phyloP scores from a whole-genome alignment of 2,113 vertebrate species.

The Elgaria multicarinata region DNA sequence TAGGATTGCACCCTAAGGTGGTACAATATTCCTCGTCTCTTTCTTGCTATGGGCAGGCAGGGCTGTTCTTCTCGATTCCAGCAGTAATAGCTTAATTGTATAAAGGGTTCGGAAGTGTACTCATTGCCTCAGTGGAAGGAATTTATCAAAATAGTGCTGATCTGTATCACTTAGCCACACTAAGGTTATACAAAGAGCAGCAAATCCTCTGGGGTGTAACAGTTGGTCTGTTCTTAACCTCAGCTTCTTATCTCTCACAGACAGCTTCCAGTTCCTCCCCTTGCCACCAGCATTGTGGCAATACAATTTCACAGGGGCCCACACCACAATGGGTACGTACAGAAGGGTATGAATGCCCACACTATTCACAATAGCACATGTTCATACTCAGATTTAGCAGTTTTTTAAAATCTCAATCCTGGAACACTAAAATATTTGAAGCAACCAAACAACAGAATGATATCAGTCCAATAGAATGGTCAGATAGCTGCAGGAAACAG shows the following conservation, averaged over 20 bases:
- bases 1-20: neutral
- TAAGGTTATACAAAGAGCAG: constrained; percentile 75
- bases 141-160: constrained; percentile 70
- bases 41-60: neutral
- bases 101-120: constrained; percentile 36
- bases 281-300: constrained; percentile 65
- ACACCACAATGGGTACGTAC: constrained; percentile 27
- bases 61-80: neutral
- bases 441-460: neutral
- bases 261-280: constrained; percentile 72
- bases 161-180: constrained; percentile 70
- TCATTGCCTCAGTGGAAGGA: constrained; percentile 55
- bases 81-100: constrained; percentile 21
- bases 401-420: neutral
- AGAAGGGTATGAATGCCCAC: constrained; percentile 44
- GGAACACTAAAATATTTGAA: neutral
- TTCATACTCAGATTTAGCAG: too few species aligned
- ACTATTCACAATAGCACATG: neutral
- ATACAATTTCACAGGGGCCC: constrained; percentile 47
- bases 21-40: neutral
- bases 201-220: constrained; percentile 71
- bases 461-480: neutral
- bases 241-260: constrained; percentile 76
- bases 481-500: neutral
- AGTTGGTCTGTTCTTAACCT: constrained; percentile 72